Percentiles rank a stretch among this genome's conserved stretches.
Conservation (phyloP, 2,113 vertebrate genomes). For the Ictalurus furcatus region DNA sequence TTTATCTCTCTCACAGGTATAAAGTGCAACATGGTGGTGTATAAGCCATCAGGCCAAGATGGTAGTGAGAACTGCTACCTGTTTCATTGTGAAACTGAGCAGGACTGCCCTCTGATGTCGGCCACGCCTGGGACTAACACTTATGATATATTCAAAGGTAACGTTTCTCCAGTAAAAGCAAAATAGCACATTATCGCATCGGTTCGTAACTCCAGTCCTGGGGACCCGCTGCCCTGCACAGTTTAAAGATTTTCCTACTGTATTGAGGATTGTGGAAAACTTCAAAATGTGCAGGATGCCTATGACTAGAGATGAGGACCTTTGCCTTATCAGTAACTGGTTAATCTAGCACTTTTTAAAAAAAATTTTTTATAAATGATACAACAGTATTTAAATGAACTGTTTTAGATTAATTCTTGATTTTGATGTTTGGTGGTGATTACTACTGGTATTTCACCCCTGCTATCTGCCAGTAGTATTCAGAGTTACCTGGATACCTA, state of each 20-base stretch:
- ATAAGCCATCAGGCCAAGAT: constrained; percentile 45
- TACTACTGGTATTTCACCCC: background rate
- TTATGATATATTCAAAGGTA: constrained; percentile 76
- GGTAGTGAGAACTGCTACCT: constrained; percentile 69
- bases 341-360: background rate
- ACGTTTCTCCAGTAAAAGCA: background rate
- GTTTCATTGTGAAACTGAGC: constrained; percentile 70
- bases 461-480: background rate
- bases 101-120: constrained; percentile 71
- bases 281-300: background rate
- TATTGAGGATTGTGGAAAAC: background rate
- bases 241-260: background rate
- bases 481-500: background rate
- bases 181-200: background rate
- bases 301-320: background rate
- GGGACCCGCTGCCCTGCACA: background rate
- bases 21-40: constrained; percentile 75
- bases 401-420: background rate
- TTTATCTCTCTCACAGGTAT: constrained; percentile 58
- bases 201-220: background rate
- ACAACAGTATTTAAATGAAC: background rate
- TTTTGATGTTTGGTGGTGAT: background rate
- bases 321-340: background rate
- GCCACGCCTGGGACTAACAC: constrained; percentile 64
- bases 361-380: background rate